Evolutionary conservation across 2,888 invertebrate genomes (phyloP), one percentile per base, ranked within the genome.

Genomic region (Xestia ashworthii): DNA sequence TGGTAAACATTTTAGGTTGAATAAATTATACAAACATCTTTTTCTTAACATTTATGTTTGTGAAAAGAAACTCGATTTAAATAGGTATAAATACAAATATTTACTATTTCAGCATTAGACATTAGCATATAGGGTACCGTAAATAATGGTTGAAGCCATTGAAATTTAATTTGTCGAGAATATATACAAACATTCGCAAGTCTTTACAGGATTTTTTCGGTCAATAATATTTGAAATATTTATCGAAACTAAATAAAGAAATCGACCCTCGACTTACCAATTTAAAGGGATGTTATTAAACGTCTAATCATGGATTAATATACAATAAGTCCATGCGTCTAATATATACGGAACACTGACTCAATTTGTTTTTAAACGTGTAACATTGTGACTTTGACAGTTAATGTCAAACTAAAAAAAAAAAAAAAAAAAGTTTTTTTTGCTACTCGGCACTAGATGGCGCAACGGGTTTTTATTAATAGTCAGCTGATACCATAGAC

Each of bases 401-500:
- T 41, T 16, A 32, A 38, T 80, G 58, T 60, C 48, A n/a, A 50
- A n/a, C 22, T 19, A 8, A 16, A 19, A 11, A 46, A 3, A 25
- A 53, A 12, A n/a, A 8, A 16, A 19, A 11, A 46, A 3, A 25
- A 53, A 12, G 8, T 8, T 25, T 55, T n/a, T 0, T 25, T 48
- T 14, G 70, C 92, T 89, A 89, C 70, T 92, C 75, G 41, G 41
- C 75, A 81, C 83, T 64, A 93, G 94, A 91, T 92, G 92, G 87
- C 90, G 85, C 16, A 79, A 74, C n/a, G 1, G 38, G 14, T 53
- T 38, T 32, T 14, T 19, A 38, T 19, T 48, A 19, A 48, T 16
- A 46, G 48, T 53, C 38, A 55, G 32, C 69, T 68, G 80, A 71
- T 41, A 50, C 32, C 55, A 50, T 55, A 16, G 9, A 65, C 41